Base-by-base conservation (phyloP, 2,113 vertebrate genomes). In the Paramisgurnus dabryanus region DNA sequence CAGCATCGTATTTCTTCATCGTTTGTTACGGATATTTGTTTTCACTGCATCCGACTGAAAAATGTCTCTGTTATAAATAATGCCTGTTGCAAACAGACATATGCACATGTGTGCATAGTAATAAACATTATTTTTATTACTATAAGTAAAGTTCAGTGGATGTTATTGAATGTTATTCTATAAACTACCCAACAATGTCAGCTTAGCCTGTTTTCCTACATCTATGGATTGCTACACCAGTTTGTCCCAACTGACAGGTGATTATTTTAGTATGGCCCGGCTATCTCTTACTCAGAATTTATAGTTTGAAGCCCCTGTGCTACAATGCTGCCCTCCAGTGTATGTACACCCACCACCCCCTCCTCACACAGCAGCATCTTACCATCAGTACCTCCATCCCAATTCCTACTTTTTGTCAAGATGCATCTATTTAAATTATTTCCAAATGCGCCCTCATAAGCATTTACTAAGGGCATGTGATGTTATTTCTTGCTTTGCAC, bases 301-400 rank as follows among this genome's bases (percentile, higher is more conserved):
- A 85, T 79, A 61, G 18, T 47, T 41, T 73, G 12, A 53, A 39
- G 7, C 67, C 88, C 86, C 58, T 73, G 83, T 80, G 90, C 76
- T 84, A 80, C 90, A 92, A 90, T 91, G 86, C 89, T 93, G 90
- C 92, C 91, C 91, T 86, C 91, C 85, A 91, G 87, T 92, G 91
- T 85, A 83, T 34, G 1, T 75, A 81, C 41, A 64, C 79, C 70
- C 53, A 49, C 81, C 9, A 53, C 68, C 55, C 80, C 61, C 58
- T 64, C 18, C 47, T 40, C 63, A 27, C 40, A 41, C 22, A 55
- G 1, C 1, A 4, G 27, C n/a, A 49, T 79, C 57, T 43, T 63
- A 43, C 22, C 11, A 63, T 65, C 7, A 41, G 67, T 53, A 63
- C 57, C 40, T 45, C 61, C 69, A 65, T 65, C 41, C 40, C 40